Evolutionary conservation across 2,888 invertebrate genomes (phyloP).

Genomic region (Acrobasis suavella): DNA sequence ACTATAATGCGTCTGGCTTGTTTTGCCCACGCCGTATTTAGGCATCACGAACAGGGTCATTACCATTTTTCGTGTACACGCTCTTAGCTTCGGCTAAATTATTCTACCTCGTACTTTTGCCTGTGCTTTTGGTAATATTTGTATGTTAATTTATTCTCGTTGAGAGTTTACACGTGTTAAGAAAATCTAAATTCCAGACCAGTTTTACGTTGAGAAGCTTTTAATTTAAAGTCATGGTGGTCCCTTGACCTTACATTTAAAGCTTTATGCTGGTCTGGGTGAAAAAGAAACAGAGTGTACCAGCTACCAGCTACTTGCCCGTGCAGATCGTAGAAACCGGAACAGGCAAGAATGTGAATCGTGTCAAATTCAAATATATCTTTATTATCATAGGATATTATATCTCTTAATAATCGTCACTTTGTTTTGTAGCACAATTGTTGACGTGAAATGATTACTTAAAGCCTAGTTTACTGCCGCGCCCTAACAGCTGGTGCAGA

Average conservation of each 20-base stretch:
- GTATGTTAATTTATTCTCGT: constrained; percentile 19
- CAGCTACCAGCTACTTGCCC: too few relatives aligned
- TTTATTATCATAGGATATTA: too few relatives aligned
- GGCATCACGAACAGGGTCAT: constrained; percentile 42
- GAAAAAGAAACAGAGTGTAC: too few relatives aligned
- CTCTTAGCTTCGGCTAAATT: constrained; percentile 11
- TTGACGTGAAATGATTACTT: too few relatives aligned
- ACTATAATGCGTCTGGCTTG: constrained; percentile 16
- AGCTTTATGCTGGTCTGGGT: neutral
- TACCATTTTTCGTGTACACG: constrained; percentile 31
- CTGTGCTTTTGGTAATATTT: constrained; percentile 14
- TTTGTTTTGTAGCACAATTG: too few relatives aligned
- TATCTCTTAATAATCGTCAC: too few relatives aligned
- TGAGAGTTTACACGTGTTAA: neutral
- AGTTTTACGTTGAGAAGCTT: neutral
- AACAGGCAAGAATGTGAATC: too few relatives aligned
- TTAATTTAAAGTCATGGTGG: neutral
- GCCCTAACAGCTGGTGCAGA: too few relatives aligned
- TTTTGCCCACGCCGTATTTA: constrained; percentile 25
- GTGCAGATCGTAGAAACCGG: too few relatives aligned
- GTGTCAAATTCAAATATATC: too few relatives aligned
- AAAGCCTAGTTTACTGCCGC: too few relatives aligned
- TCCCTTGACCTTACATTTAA: neutral
- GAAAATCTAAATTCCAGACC: neutral
- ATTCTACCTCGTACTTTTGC: constrained; percentile 14